Evolutionary conservation across 2,797 vertebrate species (phyloP), one percentile per base, ranked within the genome.

Genomic region (Rhinogobio ventralis): DNA sequence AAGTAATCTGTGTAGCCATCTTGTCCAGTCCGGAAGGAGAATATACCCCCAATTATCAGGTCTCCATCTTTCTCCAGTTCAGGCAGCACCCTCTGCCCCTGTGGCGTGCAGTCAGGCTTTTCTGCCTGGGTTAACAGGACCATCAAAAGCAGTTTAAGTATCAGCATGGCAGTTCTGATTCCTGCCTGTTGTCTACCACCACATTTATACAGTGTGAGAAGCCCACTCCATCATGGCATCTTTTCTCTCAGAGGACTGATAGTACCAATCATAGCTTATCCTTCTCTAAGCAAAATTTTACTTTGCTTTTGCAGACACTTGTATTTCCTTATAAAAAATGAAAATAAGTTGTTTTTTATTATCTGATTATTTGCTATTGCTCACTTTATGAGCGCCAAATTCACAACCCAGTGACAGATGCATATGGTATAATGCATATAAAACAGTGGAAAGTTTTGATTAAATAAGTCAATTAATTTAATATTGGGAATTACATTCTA

Each of bases 11-110:
- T 73, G 19, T 89, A 87, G 76, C 92, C 89, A 64, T 94, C 89
- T 85, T 94, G 93, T 55, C 89, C 84, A 25, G 94, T 95, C 68
- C 91, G 93, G 88, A 95, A 95, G 60, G 95, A 95, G 89, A 96
- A 96, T 85, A 96, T 94, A 81, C 94, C 95, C 78, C 95, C 95
- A 0, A 96, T 93, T 30, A 94, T 57, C 25, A 96, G 79, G 79
- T 96, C 91, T 1, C 95, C 95, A 82, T 94, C 90, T 82, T 90
- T 88, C 33, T 89, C 74, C 71, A 95, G 86, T 88, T 95, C 95
- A 75, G 95, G 93, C 23, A 75, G 75, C 68, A 92, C 86, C 62
- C 78, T 79, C 20, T 71, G 88, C 36, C 90, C 86, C 73, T 81
- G 89, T 39, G 93, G 82, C 28, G 79, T 89, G 74, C 94, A 96